Conservation (phyloP, 2,113 vertebrate genomes). For the Balaenoptera acutorostrata region DNA sequence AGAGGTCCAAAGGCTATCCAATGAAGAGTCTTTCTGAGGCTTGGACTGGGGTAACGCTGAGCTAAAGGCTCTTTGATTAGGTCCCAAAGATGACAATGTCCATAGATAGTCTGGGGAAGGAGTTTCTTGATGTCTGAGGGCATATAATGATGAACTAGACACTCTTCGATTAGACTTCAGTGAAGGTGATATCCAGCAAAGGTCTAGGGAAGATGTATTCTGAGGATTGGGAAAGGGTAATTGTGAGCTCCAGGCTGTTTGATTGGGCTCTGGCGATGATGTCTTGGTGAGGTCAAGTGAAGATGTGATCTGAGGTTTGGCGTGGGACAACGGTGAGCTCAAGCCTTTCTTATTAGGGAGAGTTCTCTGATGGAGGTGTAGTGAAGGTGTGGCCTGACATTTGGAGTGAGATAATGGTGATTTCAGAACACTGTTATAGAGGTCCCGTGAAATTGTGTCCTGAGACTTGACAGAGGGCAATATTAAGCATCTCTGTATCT, state of each 20-base stretch:
- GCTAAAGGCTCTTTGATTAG: background rate
- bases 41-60: background rate
- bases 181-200: background rate
- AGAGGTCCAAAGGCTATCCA: constrained; percentile 20
- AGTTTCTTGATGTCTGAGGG: background rate
- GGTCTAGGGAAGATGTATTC: background rate
- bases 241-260: background rate
- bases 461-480: background rate
- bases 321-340: background rate
- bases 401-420: background rate
- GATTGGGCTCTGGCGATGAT: background rate
- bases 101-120: background rate
- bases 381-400: background rate
- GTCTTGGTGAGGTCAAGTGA: background rate
- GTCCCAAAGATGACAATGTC: constrained; percentile 1
- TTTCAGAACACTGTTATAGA: background rate
- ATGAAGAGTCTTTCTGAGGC: constrained; percentile 7
- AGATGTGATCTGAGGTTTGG: background rate
- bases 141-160: background rate
- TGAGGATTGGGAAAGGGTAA: background rate
- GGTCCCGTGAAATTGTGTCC: background rate
- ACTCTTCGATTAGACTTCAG: background rate
- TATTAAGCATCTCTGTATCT: background rate
- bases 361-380: background rate
- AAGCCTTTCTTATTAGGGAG: background rate